A percentile compares a stretch with the other conserved stretches of the same genome.
Evolutionary conservation across 1,140 invertebrate species (phyloP).

Genomic region (Cydia amplana): DNA sequence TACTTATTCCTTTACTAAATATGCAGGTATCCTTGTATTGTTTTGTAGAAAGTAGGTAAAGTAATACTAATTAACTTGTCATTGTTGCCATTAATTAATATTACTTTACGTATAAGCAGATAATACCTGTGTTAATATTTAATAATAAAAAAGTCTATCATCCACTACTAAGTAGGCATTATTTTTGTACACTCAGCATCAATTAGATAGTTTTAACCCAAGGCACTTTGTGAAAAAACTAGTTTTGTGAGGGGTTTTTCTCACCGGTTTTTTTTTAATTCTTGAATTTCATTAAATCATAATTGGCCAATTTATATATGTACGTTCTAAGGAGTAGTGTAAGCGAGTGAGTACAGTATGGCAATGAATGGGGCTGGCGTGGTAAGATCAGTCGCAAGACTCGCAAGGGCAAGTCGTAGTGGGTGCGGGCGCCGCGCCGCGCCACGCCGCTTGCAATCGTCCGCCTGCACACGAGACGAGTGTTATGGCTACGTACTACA

Average conservation of each 20-base stretch:
- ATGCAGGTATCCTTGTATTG: background rate
- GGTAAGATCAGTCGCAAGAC: conserved; percentile 4
- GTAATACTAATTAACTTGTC: background rate
- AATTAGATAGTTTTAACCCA: too few species aligned
- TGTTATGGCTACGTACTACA: background rate
- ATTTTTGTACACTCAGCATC: too few species aligned
- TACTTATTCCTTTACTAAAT: background rate
- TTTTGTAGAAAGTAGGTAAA: background rate
- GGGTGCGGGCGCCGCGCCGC: background rate
- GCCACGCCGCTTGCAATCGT: background rate
- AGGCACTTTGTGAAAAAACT: too few species aligned
- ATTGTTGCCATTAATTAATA: background rate
- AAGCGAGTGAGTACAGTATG: background rate
- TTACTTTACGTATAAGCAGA: too few species aligned
- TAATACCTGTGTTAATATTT: background rate
- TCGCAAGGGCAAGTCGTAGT: conserved; percentile 10
- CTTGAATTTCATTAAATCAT: too few species aligned
- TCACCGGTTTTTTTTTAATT: too few species aligned
- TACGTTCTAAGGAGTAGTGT: background rate
- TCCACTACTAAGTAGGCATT: background rate
- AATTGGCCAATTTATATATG: too few species aligned
- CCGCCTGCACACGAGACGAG: background rate
- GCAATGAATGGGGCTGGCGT: background rate
- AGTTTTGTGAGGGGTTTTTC: too few species aligned
- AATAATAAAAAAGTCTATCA: background rate